Evolutionary conservation across 2,888 invertebrate genomes (phyloP), one percentile per base, ranked within the genome.

Genomic region (Phaedon cochleariae): DNA sequence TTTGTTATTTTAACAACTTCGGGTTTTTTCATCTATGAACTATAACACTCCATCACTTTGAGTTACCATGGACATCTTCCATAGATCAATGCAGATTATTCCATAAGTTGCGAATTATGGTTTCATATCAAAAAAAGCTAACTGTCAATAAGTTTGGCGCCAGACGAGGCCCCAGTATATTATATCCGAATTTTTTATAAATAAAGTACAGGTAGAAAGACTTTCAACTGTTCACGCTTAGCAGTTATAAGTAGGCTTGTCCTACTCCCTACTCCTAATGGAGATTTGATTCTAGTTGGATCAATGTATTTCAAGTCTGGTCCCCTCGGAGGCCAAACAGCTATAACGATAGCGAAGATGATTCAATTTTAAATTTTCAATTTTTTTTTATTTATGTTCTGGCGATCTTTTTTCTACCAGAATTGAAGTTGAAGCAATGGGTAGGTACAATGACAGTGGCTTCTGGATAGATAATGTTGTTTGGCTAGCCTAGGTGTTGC

Each of bases 261-360:
- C n/a, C n/a, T n/a, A n/a, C n/a, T n/a, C n/a, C 0, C 57, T 70
- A 41, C 46, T 67, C 7, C 21, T 59, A 6, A 53, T 65, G 54
- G 61, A 62, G n/a, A 22, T 53, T 1, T 72, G 69, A 37, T 68
- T 70, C 6, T 53, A 53, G 4, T 41, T 70, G 5, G 70, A 72
- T 49, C 62, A 69, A 18, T 26, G 59, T 10, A 21, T 59, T 29
- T 57, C 64, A 1, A 21, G 58, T 18, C 5, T 66, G 5, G 61
- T 67, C 53, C 12, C 67, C 0, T 18, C 59, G 5, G 9, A 17
- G 0, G 21, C 69, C 1, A 61, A 64, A 2, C 79, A 78, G 78
- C 64, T 80, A 53, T n/a, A n/a, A 79, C 80, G 5, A 37, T 79
- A 4, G 70, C 68, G 9, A 77, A 77, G n/a, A 72, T 79, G 74